Percentiles rank a stretch among this genome's conserved stretches.
Conservation (phyloP, 1,140 invertebrate genomes). For the Schlechtendalia chinensis region DNA sequence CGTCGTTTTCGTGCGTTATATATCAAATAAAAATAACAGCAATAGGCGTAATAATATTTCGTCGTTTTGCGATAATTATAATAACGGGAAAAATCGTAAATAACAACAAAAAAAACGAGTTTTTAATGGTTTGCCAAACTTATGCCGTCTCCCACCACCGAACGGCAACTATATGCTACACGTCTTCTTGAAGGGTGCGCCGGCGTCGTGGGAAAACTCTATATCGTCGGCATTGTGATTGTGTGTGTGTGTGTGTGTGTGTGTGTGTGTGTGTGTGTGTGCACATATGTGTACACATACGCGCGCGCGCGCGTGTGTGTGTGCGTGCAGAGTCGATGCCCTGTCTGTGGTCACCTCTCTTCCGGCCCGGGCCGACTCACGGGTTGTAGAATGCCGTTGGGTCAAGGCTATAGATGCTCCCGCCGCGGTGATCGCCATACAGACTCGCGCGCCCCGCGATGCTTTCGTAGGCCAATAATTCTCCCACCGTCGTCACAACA, state of each 20-base stretch:
- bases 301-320: not conserved
- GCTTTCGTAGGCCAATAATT: constrained; percentile 47
- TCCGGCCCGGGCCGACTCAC: constrained; percentile 44
- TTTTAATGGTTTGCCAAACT: constrained; percentile 44
- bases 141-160: constrained; percentile 7
- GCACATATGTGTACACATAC: not conserved
- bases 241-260: not conserved
- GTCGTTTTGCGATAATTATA: constrained; percentile 15
- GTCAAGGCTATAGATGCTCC: constrained; percentile 50
- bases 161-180: not conserved
- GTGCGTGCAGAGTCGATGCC: constrained; percentile 39
- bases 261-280: not conserved
- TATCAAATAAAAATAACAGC: not conserved
- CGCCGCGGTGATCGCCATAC: constrained; percentile 43
- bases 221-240: constrained; percentile 38
- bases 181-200: constrained; percentile 34
- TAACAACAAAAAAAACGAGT: constrained; percentile 12
- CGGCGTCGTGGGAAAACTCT: constrained; percentile 46
- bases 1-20: too few relatives aligned
- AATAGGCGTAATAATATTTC: constrained; percentile 1
- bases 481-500: constrained; percentile 15
- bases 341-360: constrained; percentile 50
- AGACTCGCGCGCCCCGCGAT: constrained; percentile 42
- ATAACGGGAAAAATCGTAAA: not conserved
- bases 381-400: constrained; percentile 48